Base-by-base conservation (phyloP, 2,797 vertebrate genomes). In the Chromis chromis region DNA sequence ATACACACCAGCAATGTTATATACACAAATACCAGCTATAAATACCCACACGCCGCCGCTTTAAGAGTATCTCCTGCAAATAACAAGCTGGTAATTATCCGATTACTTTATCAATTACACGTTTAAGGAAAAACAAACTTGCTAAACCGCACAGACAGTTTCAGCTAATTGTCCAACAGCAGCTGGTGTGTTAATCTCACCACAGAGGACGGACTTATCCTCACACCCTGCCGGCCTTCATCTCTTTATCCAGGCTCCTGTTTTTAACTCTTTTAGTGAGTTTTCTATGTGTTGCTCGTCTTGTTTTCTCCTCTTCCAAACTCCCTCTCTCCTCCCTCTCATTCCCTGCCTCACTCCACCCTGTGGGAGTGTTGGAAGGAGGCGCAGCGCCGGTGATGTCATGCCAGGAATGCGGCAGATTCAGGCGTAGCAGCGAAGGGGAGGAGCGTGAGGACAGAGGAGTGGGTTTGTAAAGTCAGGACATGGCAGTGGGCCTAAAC, bases 321-420 rank as follows among this genome's bases (percentile, higher is more conserved):
- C 69, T 82, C 80, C 65, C 69, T 83, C 83, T 85, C 79, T 86
- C 88, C 75, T 81, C 87, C 76, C 87, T 88, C 86, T 84, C 66
- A 50, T 74, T 81, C 80, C 82, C 82, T 36, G 81, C 48, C 82
- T 91, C 71, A 90, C 91, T 92, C 94, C 86, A 91, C 91, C 92
- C 92, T 91, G 91, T 92, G 88, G 89, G 89, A 93, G 92, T 85
- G 89, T 31, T 84, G 88, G 84, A 92, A 83, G 94, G 91, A 89
- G 93, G 92, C 74, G 77, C 81, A 81, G 85, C 76, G 40, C 81
- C 84, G 83, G 78, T 95, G 94, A 95, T 93, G 94, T 95, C 94
- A 95, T 89, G 88, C 79, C 3, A 93, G 94, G 94, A 95, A 95
- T 95, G 94, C 86, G 89, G 92, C 87, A 92, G 91, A 94, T 88